Conservation (phyloP, 1,140 invertebrate genomes). For the Brachionus sp. region DNA sequence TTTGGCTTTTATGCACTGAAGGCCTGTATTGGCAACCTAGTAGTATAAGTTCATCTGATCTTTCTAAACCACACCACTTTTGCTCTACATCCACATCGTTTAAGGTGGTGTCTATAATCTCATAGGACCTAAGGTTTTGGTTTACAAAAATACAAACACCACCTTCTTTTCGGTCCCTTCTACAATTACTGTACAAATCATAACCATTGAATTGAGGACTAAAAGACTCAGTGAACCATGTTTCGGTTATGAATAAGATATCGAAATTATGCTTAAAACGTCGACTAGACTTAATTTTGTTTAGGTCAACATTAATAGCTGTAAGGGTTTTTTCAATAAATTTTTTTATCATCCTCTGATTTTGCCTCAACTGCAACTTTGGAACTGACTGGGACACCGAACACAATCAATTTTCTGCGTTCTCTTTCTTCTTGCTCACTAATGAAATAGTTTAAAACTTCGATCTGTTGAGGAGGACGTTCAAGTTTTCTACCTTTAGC, state of each 20-base stretch:
- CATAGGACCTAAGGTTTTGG: not conserved
- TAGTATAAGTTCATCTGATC: not conserved
- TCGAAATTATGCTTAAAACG: not conserved
- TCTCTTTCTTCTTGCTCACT: not conserved
- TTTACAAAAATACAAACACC: no score
- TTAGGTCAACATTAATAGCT: not conserved
- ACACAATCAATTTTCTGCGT: not conserved
- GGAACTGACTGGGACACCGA: not conserved
- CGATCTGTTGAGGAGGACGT: not conserved
- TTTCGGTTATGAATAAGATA: no score
- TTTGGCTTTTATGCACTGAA: not conserved
- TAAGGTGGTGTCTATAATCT: no score
- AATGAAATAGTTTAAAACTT: not conserved
- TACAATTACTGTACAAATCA: no score
- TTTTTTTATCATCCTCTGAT: not conserved
- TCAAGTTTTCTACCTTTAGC: not conserved
- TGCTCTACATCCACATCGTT: not conserved
- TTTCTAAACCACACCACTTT: not conserved
- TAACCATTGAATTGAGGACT: no score
- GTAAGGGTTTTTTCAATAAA: not conserved
- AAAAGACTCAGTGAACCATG: no score
- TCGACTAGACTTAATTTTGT: not conserved
- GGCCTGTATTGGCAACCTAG: not conserved
- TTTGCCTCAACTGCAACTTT: not conserved
- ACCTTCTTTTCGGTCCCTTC: no score